Evolutionary conservation across 1,140 invertebrate genomes (phyloP).

Genomic region (Lepidurus couesii): DNA sequence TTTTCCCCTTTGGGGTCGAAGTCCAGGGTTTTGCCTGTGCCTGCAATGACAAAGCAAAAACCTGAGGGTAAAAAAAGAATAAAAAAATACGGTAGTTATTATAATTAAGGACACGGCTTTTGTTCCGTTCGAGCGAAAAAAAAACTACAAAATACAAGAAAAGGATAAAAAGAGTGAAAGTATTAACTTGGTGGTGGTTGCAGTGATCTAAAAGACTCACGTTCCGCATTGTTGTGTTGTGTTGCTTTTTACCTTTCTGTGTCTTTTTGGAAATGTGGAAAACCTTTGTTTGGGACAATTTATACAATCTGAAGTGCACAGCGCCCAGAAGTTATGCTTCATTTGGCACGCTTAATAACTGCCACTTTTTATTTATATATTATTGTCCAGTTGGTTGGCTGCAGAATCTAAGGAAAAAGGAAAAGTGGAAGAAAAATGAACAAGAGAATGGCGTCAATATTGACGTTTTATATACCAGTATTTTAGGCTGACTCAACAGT

Average conservation of each 20-base stretch:
- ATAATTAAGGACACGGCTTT: neutral
- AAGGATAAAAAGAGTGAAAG: neutral
- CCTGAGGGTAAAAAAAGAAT: neutral
- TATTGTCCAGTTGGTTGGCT: no score
- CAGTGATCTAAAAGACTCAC: conserved; percentile 5
- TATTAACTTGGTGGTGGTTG: neutral
- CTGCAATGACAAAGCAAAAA: neutral
- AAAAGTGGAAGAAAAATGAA: neutral
- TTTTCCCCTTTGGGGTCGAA: neutral
- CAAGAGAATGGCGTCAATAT: neutral
- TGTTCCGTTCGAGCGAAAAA: neutral
- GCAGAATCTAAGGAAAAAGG: neutral
- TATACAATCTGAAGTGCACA: neutral
- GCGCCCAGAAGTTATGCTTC: neutral
- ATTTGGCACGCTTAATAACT: neutral
- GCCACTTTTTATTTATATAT: no score
- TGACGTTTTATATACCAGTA: neutral
- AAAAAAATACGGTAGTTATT: conserved; percentile 7
- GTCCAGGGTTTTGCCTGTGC: neutral
- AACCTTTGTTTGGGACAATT: neutral
- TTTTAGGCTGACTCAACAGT: neutral
- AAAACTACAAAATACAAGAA: neutral
- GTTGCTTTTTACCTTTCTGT: neutral
- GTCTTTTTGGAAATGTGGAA: neutral
- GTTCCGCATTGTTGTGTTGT: conserved; percentile 14